Evolutionary conservation across 2,888 invertebrate genomes (phyloP).

Genomic region (Platerodrilus igneus): DNA sequence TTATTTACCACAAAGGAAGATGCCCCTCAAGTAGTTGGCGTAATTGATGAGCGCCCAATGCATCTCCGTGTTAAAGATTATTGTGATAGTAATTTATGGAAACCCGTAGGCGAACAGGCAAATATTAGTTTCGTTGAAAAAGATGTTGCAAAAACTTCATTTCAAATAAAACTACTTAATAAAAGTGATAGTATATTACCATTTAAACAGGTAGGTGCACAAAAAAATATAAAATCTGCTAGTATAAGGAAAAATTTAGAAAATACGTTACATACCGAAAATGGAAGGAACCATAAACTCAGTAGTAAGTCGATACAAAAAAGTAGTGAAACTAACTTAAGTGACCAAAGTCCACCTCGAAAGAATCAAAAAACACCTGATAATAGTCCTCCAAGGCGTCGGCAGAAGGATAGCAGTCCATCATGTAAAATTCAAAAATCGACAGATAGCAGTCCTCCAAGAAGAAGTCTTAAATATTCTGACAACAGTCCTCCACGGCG

Average conservation of each 20-base stretch:
- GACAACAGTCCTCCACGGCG: constrained; percentile 41
- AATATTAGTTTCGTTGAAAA: no score
- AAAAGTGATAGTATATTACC: neutral
- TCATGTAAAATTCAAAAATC: constrained; percentile 18
- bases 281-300: no score
- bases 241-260: no score
- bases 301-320: no score
- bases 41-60: constrained; percentile 77
- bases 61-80: constrained; percentile 51
- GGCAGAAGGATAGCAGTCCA: constrained; percentile 10
- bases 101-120: constrained; percentile 34
- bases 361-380: constrained; percentile 30
- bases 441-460: constrained; percentile 28
- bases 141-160: no score
- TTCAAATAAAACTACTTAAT: neutral
- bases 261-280: no score
- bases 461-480: constrained; percentile 22
- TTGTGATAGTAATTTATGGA: constrained; percentile 41
- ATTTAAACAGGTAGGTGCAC: constrained; percentile 3
- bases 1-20: constrained; percentile 75
- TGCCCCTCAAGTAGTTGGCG: constrained; percentile 83
- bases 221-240: no score
- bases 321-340: no score
- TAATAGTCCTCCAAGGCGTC: constrained; percentile 35
- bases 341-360: constrained; percentile 19